These are phyloP conservation scores for Diplazon laetatorius DNA, from an alignment of 2,888 invertebrate genomes.

Conservation along the genomic window DNA sequence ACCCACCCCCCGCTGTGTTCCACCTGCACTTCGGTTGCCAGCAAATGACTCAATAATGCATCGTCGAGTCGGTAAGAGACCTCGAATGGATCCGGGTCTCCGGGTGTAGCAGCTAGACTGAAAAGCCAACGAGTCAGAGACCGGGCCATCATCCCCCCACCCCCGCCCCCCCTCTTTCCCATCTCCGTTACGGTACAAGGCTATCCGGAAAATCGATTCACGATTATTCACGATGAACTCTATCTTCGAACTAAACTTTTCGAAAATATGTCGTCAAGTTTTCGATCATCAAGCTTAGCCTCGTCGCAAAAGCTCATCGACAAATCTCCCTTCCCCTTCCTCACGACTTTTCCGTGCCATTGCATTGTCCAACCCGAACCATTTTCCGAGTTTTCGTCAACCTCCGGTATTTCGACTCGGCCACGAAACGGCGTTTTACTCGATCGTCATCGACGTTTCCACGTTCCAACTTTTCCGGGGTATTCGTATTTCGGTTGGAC, in stretches of 20 bases:
- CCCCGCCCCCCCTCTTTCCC: too few species aligned
- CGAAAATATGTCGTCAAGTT: conserved; percentile 36
- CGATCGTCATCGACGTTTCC: conserved; percentile 16
- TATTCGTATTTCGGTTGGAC: conserved; percentile 43
- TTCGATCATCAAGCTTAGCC: conserved; percentile 26
- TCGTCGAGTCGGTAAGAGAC: conserved; percentile 58
- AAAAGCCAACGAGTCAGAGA: conserved; percentile 25
- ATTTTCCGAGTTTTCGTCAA: conserved; percentile 3
- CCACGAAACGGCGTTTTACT: conserved; percentile 26
- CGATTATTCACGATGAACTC: conserved; percentile 44
- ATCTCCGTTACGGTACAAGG: conserved; percentile 18
- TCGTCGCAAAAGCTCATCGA: conserved; percentile 20
- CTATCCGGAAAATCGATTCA: conserved; percentile 44
- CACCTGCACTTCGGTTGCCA: conserved; percentile 57
- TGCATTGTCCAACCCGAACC: too few species aligned
- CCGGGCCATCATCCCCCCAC: too few species aligned
- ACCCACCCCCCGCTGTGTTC: conserved; percentile 3
- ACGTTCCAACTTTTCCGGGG: conserved; percentile 10
- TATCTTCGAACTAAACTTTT: background rate
- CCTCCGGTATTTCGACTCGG: conserved; percentile 4
- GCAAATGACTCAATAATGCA: conserved; percentile 65
- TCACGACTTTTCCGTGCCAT: too few species aligned
- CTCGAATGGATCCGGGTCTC: conserved; percentile 38
- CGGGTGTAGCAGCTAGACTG: conserved; percentile 28
- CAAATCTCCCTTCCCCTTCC: too few species aligned